Evolutionary conservation across 2,888 invertebrate species (phyloP).

Genomic region (Thereva nobilitata): DNA sequence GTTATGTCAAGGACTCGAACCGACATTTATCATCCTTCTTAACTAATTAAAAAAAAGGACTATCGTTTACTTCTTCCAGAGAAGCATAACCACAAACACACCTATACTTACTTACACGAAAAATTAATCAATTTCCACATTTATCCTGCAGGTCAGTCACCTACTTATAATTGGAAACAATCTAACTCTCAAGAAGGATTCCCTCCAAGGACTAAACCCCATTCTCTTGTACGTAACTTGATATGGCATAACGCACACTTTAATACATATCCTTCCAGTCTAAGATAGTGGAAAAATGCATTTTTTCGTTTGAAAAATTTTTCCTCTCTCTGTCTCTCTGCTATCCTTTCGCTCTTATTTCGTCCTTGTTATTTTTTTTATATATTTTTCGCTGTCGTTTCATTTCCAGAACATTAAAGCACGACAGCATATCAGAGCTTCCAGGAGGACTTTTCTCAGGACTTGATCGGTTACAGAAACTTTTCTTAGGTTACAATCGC

Average conservation of each 20-base stretch:
- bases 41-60: no score
- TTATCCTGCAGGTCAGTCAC: constrained; percentile 48
- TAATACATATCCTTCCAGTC: constrained; percentile 1
- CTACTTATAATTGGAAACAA: constrained; percentile 52
- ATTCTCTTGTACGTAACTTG: constrained; percentile 33
- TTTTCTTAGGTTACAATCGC: constrained; percentile 53
- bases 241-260: constrained; percentile 26
- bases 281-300: background rate
- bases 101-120: background rate
- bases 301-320: background rate
- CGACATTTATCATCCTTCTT: no score
- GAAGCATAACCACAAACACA: background rate
- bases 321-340: background rate
- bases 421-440: constrained; percentile 55
- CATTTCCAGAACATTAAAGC: constrained; percentile 50
- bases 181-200: constrained; percentile 49
- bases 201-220: constrained; percentile 48
- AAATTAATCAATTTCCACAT: constrained; percentile 21
- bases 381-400: background rate
- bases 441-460: constrained; percentile 51
- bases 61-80: background rate
- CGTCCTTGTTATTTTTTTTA: no score
- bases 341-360: no score
- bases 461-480: constrained; percentile 48
- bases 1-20: background rate